Conservation (phyloP, 2,888 invertebrate genomes). For the Drosophila tanythrix region DNA sequence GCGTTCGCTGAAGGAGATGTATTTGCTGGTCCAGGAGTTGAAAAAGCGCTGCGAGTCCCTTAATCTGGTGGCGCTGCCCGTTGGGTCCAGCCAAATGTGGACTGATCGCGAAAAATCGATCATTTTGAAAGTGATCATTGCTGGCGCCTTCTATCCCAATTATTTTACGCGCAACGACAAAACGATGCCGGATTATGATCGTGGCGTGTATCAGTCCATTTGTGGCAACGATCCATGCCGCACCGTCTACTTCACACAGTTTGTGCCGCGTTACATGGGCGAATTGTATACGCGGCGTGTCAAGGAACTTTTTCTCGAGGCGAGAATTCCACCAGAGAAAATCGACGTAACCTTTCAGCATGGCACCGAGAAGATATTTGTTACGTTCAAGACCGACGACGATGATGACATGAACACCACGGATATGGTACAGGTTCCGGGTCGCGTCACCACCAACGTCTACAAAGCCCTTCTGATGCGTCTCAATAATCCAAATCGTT, state of each 20-base stretch:
- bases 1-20: constrained; percentile 90
- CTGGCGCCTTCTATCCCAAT: constrained; percentile 95
- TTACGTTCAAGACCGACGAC: constrained; percentile 87
- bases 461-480: constrained; percentile 91
- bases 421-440: constrained; percentile 85
- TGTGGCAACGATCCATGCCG: constrained; percentile 91
- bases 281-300: constrained; percentile 89
- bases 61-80: constrained; percentile 85
- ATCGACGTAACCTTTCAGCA: constrained; percentile 84
- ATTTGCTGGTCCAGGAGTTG: constrained; percentile 90
- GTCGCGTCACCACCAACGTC: constrained; percentile 89
- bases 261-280: constrained; percentile 88
- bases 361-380: constrained; percentile 88
- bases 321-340: constrained; percentile 83
- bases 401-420: constrained; percentile 44
- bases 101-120: constrained; percentile 86
- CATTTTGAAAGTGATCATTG: constrained; percentile 87
- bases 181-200: constrained; percentile 87
- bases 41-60: constrained; percentile 87
- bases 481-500: constrained; percentile 84
- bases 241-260: constrained; percentile 89
- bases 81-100: constrained; percentile 79
- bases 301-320: constrained; percentile 86
- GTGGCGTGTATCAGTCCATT: constrained; percentile 88
- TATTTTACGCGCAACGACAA: constrained; percentile 89